Conservation (phyloP, 1,140 invertebrate genomes). For the Euwallacea fornicatus region DNA sequence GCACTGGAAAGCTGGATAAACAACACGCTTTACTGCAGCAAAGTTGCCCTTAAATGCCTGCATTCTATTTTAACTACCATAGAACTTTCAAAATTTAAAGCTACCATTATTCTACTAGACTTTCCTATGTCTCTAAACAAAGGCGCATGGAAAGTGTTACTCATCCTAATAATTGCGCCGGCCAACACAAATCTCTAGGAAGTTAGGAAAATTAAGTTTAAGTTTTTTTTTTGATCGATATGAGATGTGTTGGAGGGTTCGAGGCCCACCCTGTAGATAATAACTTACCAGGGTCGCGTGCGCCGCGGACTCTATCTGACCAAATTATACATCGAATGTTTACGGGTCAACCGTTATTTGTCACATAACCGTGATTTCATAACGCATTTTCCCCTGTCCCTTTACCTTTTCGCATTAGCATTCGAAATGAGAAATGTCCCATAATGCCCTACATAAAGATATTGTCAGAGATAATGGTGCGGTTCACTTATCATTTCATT, state of each 20-base stretch:
- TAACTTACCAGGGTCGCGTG: conserved; percentile 32
- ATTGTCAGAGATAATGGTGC: conserved; percentile 30
- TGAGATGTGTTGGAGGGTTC: too few relatives aligned
- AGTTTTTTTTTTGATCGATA: too few relatives aligned
- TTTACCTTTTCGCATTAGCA: conserved; percentile 32
- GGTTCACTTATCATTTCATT: conserved; percentile 24
- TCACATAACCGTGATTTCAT: conserved; percentile 51
- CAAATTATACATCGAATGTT: conserved; percentile 51
- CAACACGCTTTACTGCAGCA: too few relatives aligned
- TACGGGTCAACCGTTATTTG: conserved; percentile 51
- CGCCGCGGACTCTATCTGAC: conserved; percentile 44
- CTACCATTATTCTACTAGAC: too few relatives aligned
- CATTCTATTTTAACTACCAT: too few relatives aligned
- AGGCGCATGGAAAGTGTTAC: too few relatives aligned
- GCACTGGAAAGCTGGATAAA: background rate
- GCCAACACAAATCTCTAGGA: too few relatives aligned
- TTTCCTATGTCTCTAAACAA: too few relatives aligned
- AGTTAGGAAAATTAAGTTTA: too few relatives aligned
- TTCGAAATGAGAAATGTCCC: conserved; percentile 34
- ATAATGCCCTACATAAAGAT: conserved; percentile 34
- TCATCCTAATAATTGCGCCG: too few relatives aligned
- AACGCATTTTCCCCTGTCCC: conserved; percentile 44
- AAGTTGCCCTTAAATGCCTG: too few relatives aligned
- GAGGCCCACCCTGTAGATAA: conserved; percentile 21
- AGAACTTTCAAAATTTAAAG: background rate